These are phyloP conservation scores for Pangasius krempfi DNA, from an alignment of 2,797 vertebrate genomes.

Conservation along the genomic window DNA sequence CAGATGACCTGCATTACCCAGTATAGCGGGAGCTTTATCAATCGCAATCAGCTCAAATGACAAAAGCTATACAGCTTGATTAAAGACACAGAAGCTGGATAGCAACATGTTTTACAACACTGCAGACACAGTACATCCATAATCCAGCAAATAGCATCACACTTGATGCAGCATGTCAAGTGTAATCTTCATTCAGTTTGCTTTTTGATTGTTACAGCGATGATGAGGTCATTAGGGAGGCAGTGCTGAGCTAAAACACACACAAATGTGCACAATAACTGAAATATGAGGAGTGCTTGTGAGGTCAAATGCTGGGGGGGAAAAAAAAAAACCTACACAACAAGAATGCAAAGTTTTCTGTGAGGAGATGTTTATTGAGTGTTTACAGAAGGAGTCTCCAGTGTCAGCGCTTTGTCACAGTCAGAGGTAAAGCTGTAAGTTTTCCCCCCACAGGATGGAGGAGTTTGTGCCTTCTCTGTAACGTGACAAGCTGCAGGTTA, in stretches of 20 bases:
- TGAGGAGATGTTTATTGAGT: neutral
- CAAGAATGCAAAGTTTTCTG: neutral
- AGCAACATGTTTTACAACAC: neutral
- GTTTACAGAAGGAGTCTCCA: neutral
- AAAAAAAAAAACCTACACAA: too few relatives aligned
- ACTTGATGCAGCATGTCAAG: neutral
- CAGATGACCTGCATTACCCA: constrained; percentile 39
- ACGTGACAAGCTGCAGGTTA: neutral
- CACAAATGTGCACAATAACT: neutral
- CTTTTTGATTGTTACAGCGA: neutral
- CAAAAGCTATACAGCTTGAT: constrained; percentile 40
- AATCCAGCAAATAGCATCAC: neutral
- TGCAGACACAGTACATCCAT: neutral
- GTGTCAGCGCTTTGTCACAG: too few relatives aligned
- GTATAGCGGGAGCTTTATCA: constrained; percentile 48
- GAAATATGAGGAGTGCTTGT: too few relatives aligned
- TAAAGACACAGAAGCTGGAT: neutral
- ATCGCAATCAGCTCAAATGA: constrained; percentile 56
- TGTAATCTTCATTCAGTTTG: neutral
- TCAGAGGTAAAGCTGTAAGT: neutral
- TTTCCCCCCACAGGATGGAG: neutral
- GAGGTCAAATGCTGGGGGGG: neutral
- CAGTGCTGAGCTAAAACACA: neutral
- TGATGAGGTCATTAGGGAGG: neutral
- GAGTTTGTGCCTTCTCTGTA: neutral